Conservation (phyloP, 2,113 vertebrate species). For the Mormoops blainvillei region DNA sequence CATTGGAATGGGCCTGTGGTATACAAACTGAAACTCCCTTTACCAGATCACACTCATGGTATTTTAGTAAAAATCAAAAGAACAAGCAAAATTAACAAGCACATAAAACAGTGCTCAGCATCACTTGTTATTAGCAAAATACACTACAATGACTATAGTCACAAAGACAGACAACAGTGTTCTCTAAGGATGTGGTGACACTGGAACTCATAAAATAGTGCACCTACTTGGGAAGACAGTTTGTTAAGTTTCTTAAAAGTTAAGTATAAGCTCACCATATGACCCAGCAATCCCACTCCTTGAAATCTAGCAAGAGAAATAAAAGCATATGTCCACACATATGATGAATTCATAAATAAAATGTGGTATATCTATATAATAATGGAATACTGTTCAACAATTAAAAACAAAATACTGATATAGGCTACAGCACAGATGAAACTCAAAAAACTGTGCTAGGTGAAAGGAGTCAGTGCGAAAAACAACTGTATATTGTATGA, state of each 20-base stretch:
- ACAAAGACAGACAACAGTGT: neutral
- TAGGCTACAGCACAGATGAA: too few relatives aligned
- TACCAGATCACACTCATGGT: neutral
- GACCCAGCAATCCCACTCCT: neutral
- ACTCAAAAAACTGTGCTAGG: too few relatives aligned
- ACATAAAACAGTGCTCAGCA: neutral
- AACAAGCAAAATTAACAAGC: constrained; percentile 5
- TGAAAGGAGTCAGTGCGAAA: too few relatives aligned
- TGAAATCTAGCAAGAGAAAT: too few relatives aligned
- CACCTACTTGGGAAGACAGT: neutral
- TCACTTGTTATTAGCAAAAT: neutral
- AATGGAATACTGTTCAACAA: too few relatives aligned
- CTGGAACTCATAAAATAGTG: neutral
- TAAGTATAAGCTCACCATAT: constrained; percentile 9
- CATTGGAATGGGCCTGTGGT: neutral
- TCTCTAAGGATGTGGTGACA: neutral
- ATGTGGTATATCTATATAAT: too few relatives aligned
- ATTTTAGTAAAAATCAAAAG: constrained; percentile 7
- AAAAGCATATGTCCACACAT: too few relatives aligned
- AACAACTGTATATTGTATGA: too few relatives aligned
- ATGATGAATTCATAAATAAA: too few relatives aligned
- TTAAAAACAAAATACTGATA: too few relatives aligned
- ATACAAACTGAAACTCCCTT: neutral
- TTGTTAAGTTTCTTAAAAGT: neutral
- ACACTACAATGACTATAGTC: neutral